Base-by-base conservation (phyloP, 2,113 vertebrate species). In the Nyctibius bracteatus region DNA sequence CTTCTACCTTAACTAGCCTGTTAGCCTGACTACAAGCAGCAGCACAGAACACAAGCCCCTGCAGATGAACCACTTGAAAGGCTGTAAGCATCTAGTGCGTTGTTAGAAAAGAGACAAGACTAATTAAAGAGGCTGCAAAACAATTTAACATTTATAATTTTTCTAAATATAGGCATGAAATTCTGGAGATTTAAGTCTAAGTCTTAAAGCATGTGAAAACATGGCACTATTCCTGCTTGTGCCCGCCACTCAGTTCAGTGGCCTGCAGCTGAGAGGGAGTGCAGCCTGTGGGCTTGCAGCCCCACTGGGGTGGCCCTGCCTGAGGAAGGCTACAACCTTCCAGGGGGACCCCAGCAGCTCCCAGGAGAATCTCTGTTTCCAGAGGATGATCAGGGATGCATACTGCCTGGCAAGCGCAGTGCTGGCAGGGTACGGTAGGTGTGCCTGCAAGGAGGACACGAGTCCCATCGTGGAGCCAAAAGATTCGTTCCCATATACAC, bases 11-110 rank as follows among this genome's bases (percentile, higher is more conserved):
- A 65, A 24, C 25, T 27, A 12, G 33, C 8, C 47, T 57, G 3
- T 62, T 39, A 75, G 17, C 81, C 39, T 62, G 58, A 37, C 37
- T 33, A 15, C 55, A 37, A 66, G 23, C 17, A 78, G 61, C 43
- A 24, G 8, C 30, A n/a, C 15, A 67, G 73, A 52, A 20, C 31
- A 55, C 44, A 61, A 7, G 8, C 9, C 59, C 27, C 30, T 30
- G 15, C 37, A 58, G 85, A 30, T 8, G 85, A 75, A 47, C 5
- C n/a, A 13, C 55, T 71, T 51, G 21, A 59, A 84, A 81, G 55
- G 18, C 5, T 46, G 46, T 23, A 46, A 84, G 72, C 22, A 37
- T 37, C 30, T 17, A 31, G 31, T 1, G 1, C 2, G 0, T 3
- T 58, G 35, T 55, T 62, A 43, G 66, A 70, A 54, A 84, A 85